These are phyloP conservation scores for Drosophila atripex DNA, from an alignment of 2,888 invertebrate species.

Conservation along the genomic window DNA sequence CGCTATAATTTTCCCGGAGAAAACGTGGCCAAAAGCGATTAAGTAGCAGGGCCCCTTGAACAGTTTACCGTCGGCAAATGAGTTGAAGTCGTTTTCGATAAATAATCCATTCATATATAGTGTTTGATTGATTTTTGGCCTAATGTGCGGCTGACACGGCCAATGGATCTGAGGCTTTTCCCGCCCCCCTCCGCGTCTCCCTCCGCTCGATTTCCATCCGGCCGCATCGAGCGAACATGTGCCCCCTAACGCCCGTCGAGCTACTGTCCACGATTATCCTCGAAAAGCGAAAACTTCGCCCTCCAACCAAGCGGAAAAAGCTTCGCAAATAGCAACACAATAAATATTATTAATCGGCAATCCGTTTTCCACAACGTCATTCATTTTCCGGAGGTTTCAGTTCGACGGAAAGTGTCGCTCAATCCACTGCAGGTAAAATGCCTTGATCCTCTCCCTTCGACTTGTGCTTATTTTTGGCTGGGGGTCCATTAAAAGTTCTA, in stretches of 20 bases:
- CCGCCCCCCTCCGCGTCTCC: conserved; percentile 28
- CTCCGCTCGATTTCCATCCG: conserved; percentile 7
- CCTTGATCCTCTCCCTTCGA: neutral
- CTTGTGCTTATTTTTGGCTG: neutral
- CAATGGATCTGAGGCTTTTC: conserved; percentile 39
- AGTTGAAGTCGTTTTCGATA: neutral
- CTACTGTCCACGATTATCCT: conserved; percentile 80
- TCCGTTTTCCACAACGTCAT: neutral
- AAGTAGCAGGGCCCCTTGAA: conserved; percentile 6
- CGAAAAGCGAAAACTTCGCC: conserved; percentile 82
- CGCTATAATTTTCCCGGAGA: conserved; percentile 39
- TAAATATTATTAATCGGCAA: conserved; percentile 8
- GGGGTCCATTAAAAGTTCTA: conserved; percentile 30
- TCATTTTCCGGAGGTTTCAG: conserved; percentile 30
- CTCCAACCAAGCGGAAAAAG: conserved; percentile 83
- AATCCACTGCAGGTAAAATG: conserved; percentile 26
- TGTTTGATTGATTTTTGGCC: conserved; percentile 22
- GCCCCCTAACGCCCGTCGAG: conserved; percentile 80
- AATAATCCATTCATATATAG: conserved; percentile 4
- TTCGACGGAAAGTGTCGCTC: conserved; percentile 26
- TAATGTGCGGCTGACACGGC: conserved; percentile 41
- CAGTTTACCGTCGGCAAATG: conserved; percentile 61
- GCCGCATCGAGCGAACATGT: conserved; percentile 79
- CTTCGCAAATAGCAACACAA: conserved; percentile 77
- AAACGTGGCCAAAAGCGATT: conserved; percentile 27